Evolutionary conservation across 2,797 vertebrate genomes (phyloP).

Genomic region (Darevskia nairensis): DNA sequence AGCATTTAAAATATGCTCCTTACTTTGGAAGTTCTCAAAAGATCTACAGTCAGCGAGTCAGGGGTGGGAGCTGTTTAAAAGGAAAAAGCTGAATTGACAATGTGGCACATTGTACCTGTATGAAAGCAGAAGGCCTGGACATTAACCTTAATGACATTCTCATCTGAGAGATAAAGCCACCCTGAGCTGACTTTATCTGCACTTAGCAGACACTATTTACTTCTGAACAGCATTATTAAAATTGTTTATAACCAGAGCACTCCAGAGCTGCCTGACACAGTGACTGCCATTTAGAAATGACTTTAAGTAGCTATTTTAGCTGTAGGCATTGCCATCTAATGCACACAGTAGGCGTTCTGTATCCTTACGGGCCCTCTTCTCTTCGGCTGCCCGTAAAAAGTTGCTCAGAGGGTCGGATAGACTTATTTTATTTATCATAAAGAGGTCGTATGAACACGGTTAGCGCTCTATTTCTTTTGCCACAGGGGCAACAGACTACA

Average conservation of each 20-base stretch:
- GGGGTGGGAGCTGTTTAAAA: constrained; percentile 65
- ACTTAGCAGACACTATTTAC: constrained; percentile 56
- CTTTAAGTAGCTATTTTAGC: constrained; percentile 31
- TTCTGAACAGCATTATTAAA: constrained; percentile 62
- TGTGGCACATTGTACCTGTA: constrained; percentile 64
- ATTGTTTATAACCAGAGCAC: constrained; percentile 59
- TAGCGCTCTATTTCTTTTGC: not conserved
- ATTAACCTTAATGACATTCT: constrained; percentile 64
- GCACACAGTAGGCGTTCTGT: constrained; percentile 1
- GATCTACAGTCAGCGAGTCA: constrained; percentile 66
- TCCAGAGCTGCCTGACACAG: constrained; percentile 26
- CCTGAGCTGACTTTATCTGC: constrained; percentile 52
- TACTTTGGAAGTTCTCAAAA: constrained; percentile 72
- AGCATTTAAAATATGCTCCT: constrained; percentile 78
- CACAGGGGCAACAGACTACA: not conserved
- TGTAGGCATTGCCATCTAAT: constrained; percentile 26
- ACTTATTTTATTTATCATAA: not conserved
- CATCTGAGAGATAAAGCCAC: constrained; percentile 60
- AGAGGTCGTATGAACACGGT: not conserved
- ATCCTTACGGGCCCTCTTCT: not conserved
- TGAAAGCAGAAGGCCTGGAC: constrained; percentile 42
- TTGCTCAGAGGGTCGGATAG: not conserved
- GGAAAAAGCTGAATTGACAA: constrained; percentile 73
- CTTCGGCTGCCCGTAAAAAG: constrained; percentile 36
- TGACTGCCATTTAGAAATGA: constrained; percentile 39